These are phyloP conservation scores for Esox lucius DNA, from an alignment of 2,797 vertebrate species.

Conservation along the genomic window DNA sequence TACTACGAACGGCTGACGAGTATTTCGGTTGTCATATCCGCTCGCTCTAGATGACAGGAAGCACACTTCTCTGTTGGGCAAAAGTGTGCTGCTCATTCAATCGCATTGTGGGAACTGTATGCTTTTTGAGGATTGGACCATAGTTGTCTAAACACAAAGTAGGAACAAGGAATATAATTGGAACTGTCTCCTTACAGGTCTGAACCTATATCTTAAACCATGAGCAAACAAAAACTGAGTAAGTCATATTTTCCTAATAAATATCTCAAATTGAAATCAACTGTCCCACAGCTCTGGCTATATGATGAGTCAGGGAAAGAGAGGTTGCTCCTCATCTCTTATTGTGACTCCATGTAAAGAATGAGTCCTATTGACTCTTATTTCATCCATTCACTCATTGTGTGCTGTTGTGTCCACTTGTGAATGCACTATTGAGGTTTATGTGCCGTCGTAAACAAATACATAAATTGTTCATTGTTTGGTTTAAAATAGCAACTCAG, in stretches of 20 bases:
- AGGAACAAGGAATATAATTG: background rate
- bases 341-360: slow-evolving; percentile 18
- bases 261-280: background rate
- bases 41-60: slow-evolving; percentile 45
- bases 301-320: slow-evolving; percentile 16
- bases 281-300: background rate
- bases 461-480: slow-evolving; percentile 51
- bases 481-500: slow-evolving; percentile 8
- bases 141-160: background rate
- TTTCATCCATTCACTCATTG: slow-evolving; percentile 39
- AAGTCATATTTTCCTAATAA: slow-evolving; percentile 29
- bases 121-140: background rate
- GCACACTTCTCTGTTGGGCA: slow-evolving; percentile 14
- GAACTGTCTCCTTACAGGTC: background rate
- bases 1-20: background rate
- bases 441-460: slow-evolving; percentile 34
- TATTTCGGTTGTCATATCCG: slow-evolving; percentile 28
- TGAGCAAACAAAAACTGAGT: slow-evolving; percentile 63
- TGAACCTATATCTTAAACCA: slow-evolving; percentile 28
- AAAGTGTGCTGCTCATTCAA: background rate
- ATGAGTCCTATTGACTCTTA: slow-evolving; percentile 8
- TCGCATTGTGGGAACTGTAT: background rate
- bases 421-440: slow-evolving; percentile 32
- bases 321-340: slow-evolving; percentile 21
- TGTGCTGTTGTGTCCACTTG: slow-evolving; percentile 38